These are phyloP conservation scores for Uloborus diversus DNA, from an alignment of 1,140 invertebrate genomes.

Conservation along the genomic window DNA sequence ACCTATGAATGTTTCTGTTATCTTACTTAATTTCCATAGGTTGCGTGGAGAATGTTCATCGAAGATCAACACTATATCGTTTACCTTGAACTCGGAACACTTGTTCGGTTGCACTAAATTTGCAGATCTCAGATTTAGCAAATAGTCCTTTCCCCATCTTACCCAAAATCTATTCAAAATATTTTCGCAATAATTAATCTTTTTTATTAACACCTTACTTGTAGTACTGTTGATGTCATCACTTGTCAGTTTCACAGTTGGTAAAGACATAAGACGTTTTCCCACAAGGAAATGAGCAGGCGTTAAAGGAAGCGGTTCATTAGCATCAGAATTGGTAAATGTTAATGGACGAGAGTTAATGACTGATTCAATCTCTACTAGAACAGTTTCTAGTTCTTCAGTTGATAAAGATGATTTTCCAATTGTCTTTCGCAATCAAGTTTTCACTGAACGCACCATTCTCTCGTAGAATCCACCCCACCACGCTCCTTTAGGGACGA, in stretches of 20 bases:
- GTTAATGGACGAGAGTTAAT: not conserved
- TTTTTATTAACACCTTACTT: too few relatives aligned
- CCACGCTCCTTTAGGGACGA: not conserved
- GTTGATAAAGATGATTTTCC: not conserved
- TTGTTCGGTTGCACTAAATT: too few relatives aligned
- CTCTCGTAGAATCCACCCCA: conserved; percentile 1
- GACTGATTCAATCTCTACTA: not conserved
- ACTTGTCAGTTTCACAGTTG: not conserved
- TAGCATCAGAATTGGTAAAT: not conserved
- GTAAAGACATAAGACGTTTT: not conserved
- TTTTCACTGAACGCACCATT: not conserved
- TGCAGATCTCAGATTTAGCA: too few relatives aligned
- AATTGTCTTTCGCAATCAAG: not conserved
- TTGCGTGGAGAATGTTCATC: too few relatives aligned
- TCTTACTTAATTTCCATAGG: too few relatives aligned
- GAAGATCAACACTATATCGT: too few relatives aligned
- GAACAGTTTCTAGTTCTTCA: not conserved
- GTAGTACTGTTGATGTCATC: not conserved
- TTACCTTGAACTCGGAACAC: too few relatives aligned
- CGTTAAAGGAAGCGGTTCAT: not conserved
- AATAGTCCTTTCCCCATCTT: not conserved
- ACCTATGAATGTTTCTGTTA: too few relatives aligned
- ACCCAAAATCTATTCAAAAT: not conserved
- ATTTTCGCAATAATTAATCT: not conserved
- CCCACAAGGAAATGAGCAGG: not conserved